Conservation (phyloP, 2,888 invertebrate genomes). For the Emesis furor region DNA sequence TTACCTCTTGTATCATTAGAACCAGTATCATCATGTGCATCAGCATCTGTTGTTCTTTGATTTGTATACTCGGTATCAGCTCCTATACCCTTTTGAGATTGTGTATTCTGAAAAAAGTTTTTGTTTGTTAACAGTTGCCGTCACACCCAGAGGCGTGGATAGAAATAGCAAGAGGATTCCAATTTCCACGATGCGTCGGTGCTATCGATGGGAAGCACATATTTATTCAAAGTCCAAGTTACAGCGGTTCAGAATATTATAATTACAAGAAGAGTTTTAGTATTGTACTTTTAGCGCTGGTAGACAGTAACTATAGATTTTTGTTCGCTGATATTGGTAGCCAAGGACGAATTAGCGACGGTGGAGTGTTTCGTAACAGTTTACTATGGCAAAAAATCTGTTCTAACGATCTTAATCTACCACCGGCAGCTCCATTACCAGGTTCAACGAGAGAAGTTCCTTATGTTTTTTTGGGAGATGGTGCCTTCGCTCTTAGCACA, state of each 20-base stretch:
- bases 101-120: too few relatives aligned
- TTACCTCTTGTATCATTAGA: too few relatives aligned
- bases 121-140: slow-evolving; percentile 37
- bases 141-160: slow-evolving; percentile 39
- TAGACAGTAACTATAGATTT: slow-evolving; percentile 70
- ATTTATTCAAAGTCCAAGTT: slow-evolving; percentile 44
- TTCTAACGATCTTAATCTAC: slow-evolving; percentile 65
- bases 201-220: slow-evolving; percentile 48
- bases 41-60: too few relatives aligned
- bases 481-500: slow-evolving; percentile 52
- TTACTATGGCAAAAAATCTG: slow-evolving; percentile 53
- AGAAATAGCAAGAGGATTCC: slow-evolving; percentile 30
- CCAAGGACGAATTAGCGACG: slow-evolving; percentile 49
- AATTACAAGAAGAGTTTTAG: slow-evolving; percentile 71
- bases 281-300: slow-evolving; percentile 71
- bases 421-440: slow-evolving; percentile 54
- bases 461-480: slow-evolving; percentile 65
- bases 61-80: too few relatives aligned
- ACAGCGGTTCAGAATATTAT: slow-evolving; percentile 48
- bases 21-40: too few relatives aligned
- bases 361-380: slow-evolving; percentile 40
- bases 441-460: slow-evolving; percentile 33
- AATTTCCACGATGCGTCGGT: slow-evolving; percentile 44
- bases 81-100: too few relatives aligned
- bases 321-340: slow-evolving; percentile 68